Evolutionary conservation across 2,797 vertebrate genomes (phyloP).

Genomic region (Nothura maculosa): DNA sequence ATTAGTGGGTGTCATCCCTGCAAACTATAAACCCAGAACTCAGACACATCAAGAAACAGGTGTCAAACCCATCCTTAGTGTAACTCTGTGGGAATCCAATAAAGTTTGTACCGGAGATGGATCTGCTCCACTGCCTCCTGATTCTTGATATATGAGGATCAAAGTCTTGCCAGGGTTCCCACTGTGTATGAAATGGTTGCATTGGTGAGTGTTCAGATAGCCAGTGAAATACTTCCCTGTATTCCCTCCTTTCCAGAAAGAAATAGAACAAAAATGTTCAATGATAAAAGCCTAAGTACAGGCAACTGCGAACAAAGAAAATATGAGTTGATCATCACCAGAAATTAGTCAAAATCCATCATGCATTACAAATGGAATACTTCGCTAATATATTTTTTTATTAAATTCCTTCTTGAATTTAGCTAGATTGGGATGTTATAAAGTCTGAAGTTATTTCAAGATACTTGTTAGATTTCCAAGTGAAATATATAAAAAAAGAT

Average conservation of each 20-base stretch:
- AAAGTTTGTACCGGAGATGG: not conserved
- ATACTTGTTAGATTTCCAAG: not conserved
- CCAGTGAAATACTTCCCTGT: not conserved
- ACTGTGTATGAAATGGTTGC: constrained; percentile 32
- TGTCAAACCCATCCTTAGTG: not conserved
- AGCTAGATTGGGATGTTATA: not conserved
- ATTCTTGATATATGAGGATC: constrained; percentile 40
- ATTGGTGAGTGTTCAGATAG: constrained; percentile 58
- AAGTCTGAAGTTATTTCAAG: not conserved
- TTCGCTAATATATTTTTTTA: not conserved
- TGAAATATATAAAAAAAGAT: not conserved
- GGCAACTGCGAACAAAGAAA: constrained; percentile 22
- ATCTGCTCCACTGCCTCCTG: constrained; percentile 4
- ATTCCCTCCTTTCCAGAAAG: not conserved
- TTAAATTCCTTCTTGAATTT: not conserved
- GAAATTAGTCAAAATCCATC: constrained; percentile 15
- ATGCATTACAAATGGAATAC: not conserved
- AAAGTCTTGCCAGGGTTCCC: constrained; percentile 29
- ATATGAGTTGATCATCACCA: not conserved
- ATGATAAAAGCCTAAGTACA: not conserved
- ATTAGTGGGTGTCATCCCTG: not conserved
- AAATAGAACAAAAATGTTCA: not conserved
- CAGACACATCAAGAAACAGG: not conserved
- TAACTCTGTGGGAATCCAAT: not conserved
- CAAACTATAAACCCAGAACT: not conserved